A percentile compares a stretch with the other conserved stretches of the same genome.
These are phyloP conservation scores for Petrolisthes cinctipes DNA, from an alignment of 2,888 invertebrate genomes.

Conservation along the genomic window DNA sequence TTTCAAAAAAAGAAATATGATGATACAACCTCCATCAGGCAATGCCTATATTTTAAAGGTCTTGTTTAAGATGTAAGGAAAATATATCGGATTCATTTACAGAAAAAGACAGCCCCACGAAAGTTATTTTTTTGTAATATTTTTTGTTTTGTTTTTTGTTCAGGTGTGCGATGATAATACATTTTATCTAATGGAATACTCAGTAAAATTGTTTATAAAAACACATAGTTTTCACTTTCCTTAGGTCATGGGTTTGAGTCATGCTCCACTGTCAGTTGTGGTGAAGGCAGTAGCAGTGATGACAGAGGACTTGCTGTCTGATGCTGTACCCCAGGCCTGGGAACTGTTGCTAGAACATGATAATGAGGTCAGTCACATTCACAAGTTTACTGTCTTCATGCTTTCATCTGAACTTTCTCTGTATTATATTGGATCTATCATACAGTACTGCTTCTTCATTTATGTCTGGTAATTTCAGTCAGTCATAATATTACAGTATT, in stretches of 20 bases:
- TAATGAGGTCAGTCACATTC: constrained; percentile 70
- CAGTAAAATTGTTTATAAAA: not conserved
- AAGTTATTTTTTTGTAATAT: not conserved
- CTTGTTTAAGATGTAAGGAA: no score
- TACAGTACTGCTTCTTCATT: no score
- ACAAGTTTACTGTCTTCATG: constrained; percentile 67
- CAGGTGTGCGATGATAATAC: not conserved
- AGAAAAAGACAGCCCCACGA: no score
- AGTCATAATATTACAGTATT: no score
- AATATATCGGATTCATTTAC: no score
- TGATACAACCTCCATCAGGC: no score
- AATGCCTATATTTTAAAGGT: no score
- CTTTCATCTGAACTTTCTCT: not conserved
- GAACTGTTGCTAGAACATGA: constrained; percentile 93
- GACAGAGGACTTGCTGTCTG: constrained; percentile 86
- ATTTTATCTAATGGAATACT: no score
- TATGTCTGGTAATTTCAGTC: no score
- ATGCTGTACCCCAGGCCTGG: constrained; percentile 94
- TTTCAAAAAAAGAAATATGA: no score
- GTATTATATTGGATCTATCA: no score
- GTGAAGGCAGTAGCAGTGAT: constrained; percentile 92
- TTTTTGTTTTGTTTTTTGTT: not conserved
- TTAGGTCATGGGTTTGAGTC: constrained; percentile 89
- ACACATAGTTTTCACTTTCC: constrained; percentile 38
- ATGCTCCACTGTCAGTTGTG: constrained; percentile 86